These are phyloP conservation scores for Alloplasta piceator DNA, from an alignment of 2,888 invertebrate species.

Conservation along the genomic window DNA sequence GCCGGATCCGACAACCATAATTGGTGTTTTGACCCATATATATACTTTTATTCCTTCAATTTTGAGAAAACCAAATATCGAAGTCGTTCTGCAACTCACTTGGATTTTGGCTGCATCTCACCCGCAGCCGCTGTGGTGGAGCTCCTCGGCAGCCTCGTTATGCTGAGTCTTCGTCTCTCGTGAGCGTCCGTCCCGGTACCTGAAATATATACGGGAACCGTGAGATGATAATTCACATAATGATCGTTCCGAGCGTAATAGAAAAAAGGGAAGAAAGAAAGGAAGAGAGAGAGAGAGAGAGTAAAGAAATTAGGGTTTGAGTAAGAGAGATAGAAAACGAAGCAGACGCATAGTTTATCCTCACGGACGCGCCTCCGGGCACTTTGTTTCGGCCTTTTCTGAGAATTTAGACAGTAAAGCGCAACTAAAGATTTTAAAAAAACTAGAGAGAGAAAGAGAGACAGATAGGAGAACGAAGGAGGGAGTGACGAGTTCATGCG, in stretches of 20 bases:
- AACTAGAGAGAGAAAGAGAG: neutral
- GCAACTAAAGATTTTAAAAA: neutral
- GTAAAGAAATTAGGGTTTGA: neutral
- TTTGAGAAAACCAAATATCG: too few relatives aligned
- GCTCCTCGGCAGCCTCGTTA: slow-evolving; percentile 79
- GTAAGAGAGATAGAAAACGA: slow-evolving; percentile 35
- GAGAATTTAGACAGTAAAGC: slow-evolving; percentile 20
- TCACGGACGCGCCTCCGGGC: neutral
- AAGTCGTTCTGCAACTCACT: slow-evolving; percentile 77
- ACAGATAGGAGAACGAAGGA: neutral
- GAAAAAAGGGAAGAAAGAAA: slow-evolving; percentile 29
- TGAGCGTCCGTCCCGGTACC: slow-evolving; percentile 79
- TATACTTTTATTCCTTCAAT: too few relatives aligned
- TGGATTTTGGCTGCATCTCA: slow-evolving; percentile 80
- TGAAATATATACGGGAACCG: slow-evolving; percentile 75
- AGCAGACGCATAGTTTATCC: slow-evolving; percentile 37
- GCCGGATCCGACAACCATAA: too few relatives aligned
- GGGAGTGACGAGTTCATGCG: slow-evolving; percentile 49
- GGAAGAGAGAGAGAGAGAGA: slow-evolving; percentile 43
- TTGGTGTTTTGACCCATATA: too few relatives aligned
- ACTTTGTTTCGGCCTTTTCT: neutral
- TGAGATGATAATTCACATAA: slow-evolving; percentile 33
- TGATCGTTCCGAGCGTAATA: slow-evolving; percentile 21
- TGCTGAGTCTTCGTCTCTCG: slow-evolving; percentile 82
- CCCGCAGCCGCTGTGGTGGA: slow-evolving; percentile 74